These are phyloP conservation scores for Crypturellus undulatus DNA, from an alignment of 2,113 vertebrate species.

Conservation along the genomic window DNA sequence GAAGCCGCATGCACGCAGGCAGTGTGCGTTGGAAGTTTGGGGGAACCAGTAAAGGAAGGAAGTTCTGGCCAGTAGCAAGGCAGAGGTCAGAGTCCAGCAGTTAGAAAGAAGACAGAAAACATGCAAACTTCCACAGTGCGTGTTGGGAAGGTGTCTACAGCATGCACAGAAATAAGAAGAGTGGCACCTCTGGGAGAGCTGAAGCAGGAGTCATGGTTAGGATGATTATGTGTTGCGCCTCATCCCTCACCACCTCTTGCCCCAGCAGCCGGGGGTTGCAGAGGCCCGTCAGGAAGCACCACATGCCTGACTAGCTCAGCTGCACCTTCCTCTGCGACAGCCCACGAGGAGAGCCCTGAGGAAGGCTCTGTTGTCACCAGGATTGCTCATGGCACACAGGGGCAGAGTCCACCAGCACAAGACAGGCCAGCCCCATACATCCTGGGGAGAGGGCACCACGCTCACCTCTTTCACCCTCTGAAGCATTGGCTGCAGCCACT, in stretches of 20 bases:
- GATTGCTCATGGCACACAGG: neutral
- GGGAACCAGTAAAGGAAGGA: neutral
- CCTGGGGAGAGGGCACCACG: accelerated
- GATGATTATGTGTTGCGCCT: accelerated
- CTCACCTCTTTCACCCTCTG: constrained; percentile 95
- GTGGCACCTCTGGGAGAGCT: neutral
- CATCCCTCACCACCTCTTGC: neutral
- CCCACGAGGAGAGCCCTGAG: neutral
- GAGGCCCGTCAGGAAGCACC: neutral
- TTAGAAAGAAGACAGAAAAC: neutral
- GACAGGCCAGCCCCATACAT: neutral
- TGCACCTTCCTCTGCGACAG: neutral
- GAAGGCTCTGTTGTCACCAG: neutral
- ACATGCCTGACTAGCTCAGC: neutral
- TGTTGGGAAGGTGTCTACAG: neutral
- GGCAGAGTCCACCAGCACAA: neutral
- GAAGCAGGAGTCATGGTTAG: neutral
- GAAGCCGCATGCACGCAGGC: neutral
- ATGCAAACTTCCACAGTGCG: neutral
- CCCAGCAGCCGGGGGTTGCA: no score
- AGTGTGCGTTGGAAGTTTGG: neutral
- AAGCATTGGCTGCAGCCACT: constrained; percentile 98
- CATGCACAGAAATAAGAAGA: neutral
- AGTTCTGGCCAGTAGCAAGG: neutral
- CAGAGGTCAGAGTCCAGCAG: neutral